phyloP scores from a whole-genome alignment of 2,113 vertebrate genomes.

The Ptilorrhoa leucosticta region DNA sequence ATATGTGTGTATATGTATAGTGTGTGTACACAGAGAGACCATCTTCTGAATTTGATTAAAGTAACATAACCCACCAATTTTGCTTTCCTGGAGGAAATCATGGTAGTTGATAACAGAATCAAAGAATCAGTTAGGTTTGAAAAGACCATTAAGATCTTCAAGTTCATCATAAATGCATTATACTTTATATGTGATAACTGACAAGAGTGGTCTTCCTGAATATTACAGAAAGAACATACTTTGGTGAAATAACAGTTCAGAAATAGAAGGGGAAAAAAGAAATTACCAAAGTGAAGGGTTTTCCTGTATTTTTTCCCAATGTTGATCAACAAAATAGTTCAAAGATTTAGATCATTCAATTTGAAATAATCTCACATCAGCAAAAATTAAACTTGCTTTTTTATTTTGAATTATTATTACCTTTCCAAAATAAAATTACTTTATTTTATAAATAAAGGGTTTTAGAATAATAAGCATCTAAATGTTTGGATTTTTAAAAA shows the following conservation, averaged over 20 bases:
- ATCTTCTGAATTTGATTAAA: not conserved
- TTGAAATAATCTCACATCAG: not conserved
- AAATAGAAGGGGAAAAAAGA: not conserved
- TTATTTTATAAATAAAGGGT: not conserved
- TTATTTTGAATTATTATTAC: not conserved
- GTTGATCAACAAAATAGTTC: not conserved
- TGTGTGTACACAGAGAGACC: not conserved
- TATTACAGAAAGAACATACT: not conserved
- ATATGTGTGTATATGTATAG: accelerated
- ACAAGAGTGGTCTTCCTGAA: not conserved
- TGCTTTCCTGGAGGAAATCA: not conserved
- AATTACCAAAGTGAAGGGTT: not conserved
- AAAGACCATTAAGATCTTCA: not conserved
- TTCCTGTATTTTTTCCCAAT: not conserved
- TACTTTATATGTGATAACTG: not conserved
- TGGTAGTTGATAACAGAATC: not conserved
- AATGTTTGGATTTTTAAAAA: not conserved
- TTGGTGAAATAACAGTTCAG: not conserved
- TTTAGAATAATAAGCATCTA: not conserved
- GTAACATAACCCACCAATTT: not conserved
- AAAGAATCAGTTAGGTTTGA: not conserved
- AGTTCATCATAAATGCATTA: not conserved
- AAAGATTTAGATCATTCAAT: not conserved
- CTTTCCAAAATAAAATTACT: not conserved
- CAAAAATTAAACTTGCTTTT: not conserved